Evolutionary conservation across 2,797 vertebrate genomes (phyloP).

Genomic region (Apogon hyalosoma): DNA sequence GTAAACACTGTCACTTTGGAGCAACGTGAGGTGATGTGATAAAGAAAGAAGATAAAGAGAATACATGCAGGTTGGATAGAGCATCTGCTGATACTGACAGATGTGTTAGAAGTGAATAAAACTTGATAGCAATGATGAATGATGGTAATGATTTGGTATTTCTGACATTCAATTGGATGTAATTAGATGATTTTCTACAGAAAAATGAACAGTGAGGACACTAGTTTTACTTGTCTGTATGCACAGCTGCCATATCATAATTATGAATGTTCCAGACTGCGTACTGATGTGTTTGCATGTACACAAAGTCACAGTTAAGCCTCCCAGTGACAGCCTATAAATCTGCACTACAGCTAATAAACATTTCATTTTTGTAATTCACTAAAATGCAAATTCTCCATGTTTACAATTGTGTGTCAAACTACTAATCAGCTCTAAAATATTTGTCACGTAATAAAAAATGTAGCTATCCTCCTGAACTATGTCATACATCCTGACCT

Average conservation of each 20-base stretch:
- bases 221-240: not conserved
- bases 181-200: not conserved
- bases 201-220: constrained; percentile 1
- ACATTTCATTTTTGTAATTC: not conserved
- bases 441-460: not conserved
- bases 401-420: not conserved
- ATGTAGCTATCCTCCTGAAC: not conserved
- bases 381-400: constrained; percentile 5
- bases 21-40: constrained; percentile 11
- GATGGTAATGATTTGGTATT: not conserved
- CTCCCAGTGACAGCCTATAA: not conserved
- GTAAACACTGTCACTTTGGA: constrained; percentile 3
- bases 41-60: constrained; percentile 1
- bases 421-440: not conserved
- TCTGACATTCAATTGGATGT: not conserved
- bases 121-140: not conserved
- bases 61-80: not conserved
- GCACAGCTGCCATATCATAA: constrained; percentile 7
- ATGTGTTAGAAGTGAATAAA: constrained; percentile 1
- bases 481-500: not conserved
- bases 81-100: not conserved
- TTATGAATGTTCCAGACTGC: not conserved
- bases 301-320: not conserved
- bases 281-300: not conserved
- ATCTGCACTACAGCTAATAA: not conserved